Percentiles rank a stretch among this genome's conserved stretches.
These are phyloP conservation scores for Scolopax bukidnonensis DNA, from an alignment of 2,797 vertebrate genomes.

Conservation along the genomic window DNA sequence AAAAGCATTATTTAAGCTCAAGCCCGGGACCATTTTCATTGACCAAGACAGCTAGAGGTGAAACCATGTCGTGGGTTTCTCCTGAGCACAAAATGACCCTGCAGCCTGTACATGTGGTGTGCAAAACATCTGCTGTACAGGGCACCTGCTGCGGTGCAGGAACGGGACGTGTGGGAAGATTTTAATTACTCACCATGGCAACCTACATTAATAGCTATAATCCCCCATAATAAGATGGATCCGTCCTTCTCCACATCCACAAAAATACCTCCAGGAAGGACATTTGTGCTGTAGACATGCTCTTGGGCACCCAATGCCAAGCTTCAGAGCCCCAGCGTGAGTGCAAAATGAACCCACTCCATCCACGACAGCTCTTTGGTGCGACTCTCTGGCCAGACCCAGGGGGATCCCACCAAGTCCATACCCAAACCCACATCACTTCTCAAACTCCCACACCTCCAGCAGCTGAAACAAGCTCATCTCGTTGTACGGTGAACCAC, in stretches of 20 bases:
- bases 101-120: not conserved
- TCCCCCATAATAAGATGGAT: not conserved
- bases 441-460: rapidly evolving
- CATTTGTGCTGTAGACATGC: not conserved
- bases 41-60: slow-evolving; percentile 17
- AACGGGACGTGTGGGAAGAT: not conserved
- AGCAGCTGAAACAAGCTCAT: not conserved
- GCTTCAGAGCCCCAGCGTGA: not conserved
- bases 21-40: not conserved
- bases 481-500: not conserved
- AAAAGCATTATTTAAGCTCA: not conserved
- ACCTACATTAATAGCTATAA: slow-evolving; percentile 21
- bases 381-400: not conserved
- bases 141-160: slow-evolving; percentile 1
- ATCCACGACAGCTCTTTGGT: not conserved
- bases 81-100: slow-evolving; percentile 5
- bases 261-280: slow-evolving; percentile 22
- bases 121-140: slow-evolving; percentile 42
- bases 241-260: not conserved
- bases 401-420: not conserved
- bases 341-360: not conserved
- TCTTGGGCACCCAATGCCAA: rapidly evolving
- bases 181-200: slow-evolving; percentile 65
- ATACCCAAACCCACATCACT: not conserved
- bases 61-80: not conserved